These are phyloP conservation scores for Pammene fasciana DNA, from an alignment of 2,888 invertebrate species.

Conservation along the genomic window DNA sequence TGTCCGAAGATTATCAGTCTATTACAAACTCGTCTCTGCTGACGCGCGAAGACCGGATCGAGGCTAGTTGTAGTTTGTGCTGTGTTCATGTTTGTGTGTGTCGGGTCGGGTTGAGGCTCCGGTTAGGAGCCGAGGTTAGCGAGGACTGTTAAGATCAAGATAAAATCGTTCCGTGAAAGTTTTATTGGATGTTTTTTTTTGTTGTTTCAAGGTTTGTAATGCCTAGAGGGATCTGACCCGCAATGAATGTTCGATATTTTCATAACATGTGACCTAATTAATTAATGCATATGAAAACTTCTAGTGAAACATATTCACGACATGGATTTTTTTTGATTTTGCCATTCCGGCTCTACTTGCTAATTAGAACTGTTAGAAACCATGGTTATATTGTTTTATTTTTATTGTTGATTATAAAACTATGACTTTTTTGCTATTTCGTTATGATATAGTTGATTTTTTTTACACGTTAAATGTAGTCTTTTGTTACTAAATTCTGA, in stretches of 20 bases:
- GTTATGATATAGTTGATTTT: too few relatives aligned
- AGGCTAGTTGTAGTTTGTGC: constrained; percentile 58
- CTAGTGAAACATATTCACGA: not conserved
- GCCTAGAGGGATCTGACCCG: too few relatives aligned
- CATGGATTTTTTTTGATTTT: not conserved
- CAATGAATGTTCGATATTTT: too few relatives aligned
- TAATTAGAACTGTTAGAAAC: not conserved
- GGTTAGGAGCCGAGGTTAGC: constrained; percentile 3
- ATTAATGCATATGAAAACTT: too few relatives aligned
- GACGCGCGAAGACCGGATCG: constrained; percentile 3
- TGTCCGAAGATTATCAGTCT: not conserved
- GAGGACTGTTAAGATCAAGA: not conserved
- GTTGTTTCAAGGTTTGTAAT: too few relatives aligned
- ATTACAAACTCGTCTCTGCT: constrained; percentile 1
- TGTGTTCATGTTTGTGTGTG: constrained; percentile 49
- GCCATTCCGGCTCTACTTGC: not conserved
- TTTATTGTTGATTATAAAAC: not conserved
- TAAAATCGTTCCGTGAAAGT: constrained; percentile 5
- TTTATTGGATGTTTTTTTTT: not conserved
- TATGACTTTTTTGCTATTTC: not conserved
- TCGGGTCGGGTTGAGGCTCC: constrained; percentile 24
- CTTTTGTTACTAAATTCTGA: too few relatives aligned
- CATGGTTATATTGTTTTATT: constrained; percentile 7
- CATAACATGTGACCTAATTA: too few relatives aligned
- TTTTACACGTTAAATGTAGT: too few relatives aligned